Evolutionary conservation across 2,888 invertebrate genomes (phyloP), one percentile per base, ranked within the genome.

Genomic region (Drosophila meridiana): DNA sequence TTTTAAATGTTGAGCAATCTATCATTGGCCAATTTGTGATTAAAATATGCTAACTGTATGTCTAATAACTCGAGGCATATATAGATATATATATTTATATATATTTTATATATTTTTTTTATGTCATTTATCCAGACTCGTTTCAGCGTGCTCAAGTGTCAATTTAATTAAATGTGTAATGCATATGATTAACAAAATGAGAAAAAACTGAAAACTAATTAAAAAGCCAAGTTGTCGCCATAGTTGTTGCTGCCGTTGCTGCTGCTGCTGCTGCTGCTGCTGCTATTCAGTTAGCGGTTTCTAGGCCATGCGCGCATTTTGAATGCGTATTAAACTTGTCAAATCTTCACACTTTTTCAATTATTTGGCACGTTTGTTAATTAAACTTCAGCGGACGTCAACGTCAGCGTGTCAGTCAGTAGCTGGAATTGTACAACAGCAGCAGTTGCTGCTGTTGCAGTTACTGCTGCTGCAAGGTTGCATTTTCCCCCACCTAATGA

Each of bases 331-430:
- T 91, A 91, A 91, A 91, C 91, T 91, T 92, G 92, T 91, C 91
- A 91, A 91, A 91, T 91, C 83, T 91, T 91, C 92, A 92, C 91
- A 92, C 92, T 84, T 90, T 91, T 91, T 87, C 89, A 90, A 90
- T 87, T 91, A 90, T 91, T 91, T 91, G 92, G 91, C 91, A 91
- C 87, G 83, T 87, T 81, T 83, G 82, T 91, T 92, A 91, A 92
- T 91, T 92, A 92, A 91, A 92, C 91, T 92, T 91, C 91, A 91
- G 80, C 67, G 7, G 45, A 70, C 69, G 81, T 76, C 82, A 79
- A 81, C 82, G 83, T 83, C 87, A 87, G 69, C 56, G 47, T 82
- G 79, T 78, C 77, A 71, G 53, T 66, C 76, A 79, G 75, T 69
- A 63, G 63, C 74, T 63, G 56, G 34, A 71, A 53, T 58, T 7